These are phyloP conservation scores for Rhagonycha lutea DNA, from an alignment of 2,888 invertebrate genomes.

Conservation along the genomic window DNA sequence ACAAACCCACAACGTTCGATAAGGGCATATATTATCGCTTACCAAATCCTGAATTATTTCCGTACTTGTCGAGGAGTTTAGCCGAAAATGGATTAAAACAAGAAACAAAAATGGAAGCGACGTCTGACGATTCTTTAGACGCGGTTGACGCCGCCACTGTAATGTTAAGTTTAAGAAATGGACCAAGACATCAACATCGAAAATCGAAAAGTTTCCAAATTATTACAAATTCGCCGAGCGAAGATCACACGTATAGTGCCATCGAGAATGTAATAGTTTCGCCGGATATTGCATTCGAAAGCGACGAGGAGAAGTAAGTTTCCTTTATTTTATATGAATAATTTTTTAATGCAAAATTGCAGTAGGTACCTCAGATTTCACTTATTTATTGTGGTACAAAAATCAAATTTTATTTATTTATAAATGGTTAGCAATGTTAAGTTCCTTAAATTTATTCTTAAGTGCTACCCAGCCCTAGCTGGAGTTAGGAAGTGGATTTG, in stretches of 20 bases:
- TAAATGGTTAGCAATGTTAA: no score
- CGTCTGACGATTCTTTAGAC: slow-evolving; percentile 63
- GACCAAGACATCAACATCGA: slow-evolving; percentile 61
- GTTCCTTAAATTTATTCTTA: no score
- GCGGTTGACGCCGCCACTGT: slow-evolving; percentile 85
- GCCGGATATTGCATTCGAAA: slow-evolving; percentile 63
- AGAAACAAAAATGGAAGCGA: slow-evolving; percentile 39
- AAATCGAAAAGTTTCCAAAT: slow-evolving; percentile 58
- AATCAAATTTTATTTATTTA: no score
- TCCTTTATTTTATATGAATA: slow-evolving; percentile 16
- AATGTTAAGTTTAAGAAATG: slow-evolving; percentile 87
- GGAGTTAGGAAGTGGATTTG: not conserved
- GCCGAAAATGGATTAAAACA: slow-evolving; percentile 55
- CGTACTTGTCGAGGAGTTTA: slow-evolving; percentile 75
- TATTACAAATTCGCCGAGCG: slow-evolving; percentile 86
- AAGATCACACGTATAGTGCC: slow-evolving; percentile 91
- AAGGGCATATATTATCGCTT: slow-evolving; percentile 50
- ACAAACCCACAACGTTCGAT: slow-evolving; percentile 9
- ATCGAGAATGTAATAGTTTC: slow-evolving; percentile 54
- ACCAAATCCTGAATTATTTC: slow-evolving; percentile 81
- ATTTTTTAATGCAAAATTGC: no score
- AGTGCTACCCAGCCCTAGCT: not conserved
- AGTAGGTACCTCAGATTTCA: not conserved
- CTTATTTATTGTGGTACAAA: no score
- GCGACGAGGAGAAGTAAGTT: slow-evolving; percentile 60